Base-by-base conservation (phyloP, 2,113 vertebrate genomes). In the Urocynchramus pylzowi region DNA sequence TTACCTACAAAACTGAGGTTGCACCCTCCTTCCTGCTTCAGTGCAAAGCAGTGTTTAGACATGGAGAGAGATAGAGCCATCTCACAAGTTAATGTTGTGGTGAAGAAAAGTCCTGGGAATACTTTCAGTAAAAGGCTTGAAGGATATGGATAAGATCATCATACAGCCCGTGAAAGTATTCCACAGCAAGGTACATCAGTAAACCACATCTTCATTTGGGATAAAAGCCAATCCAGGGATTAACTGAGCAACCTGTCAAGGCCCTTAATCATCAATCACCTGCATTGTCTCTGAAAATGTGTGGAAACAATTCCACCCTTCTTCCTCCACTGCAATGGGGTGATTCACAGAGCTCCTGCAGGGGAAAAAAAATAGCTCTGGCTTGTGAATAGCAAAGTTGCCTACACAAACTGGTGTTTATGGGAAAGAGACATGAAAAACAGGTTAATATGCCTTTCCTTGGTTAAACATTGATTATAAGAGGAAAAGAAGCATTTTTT, bases 261-360 rank as follows among this genome's bases (percentile, higher is more conserved):
- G 89, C 67, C 52, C 8, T 94, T 87, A 82, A 54, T 85, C 70
- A 70, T 89, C 64, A 73, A 83, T 91, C 47, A 41, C 15, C 57
- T 50, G 52, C 41, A 47, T 37, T 89, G 44, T 75, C 61, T 90
- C 74, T 91, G 76, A 73, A 82, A 87, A 68, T n/a, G 60, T 64
- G 80, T 91, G 95, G 91, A 71, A 95, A 87, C 65, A 78, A 69
- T 88, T 92, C 85, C 92, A 74, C 63, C 63, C 68, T 74, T 53
- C 3, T 42, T 77, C 49, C 22, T 77, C 1, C 59, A 54, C 53
- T 63, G 9, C 0, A 4, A 15, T 91, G 87, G 56, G 2, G 19
- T 84, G 74, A 96, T 89, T 95, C 91, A 90, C 45, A 3, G 24
- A 82, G 57, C 60, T 68, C 33, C 44, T 89, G 57, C 65, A 31